Base-by-base conservation (phyloP, 2,113 vertebrate genomes). In the Montifringilla adamsi region DNA sequence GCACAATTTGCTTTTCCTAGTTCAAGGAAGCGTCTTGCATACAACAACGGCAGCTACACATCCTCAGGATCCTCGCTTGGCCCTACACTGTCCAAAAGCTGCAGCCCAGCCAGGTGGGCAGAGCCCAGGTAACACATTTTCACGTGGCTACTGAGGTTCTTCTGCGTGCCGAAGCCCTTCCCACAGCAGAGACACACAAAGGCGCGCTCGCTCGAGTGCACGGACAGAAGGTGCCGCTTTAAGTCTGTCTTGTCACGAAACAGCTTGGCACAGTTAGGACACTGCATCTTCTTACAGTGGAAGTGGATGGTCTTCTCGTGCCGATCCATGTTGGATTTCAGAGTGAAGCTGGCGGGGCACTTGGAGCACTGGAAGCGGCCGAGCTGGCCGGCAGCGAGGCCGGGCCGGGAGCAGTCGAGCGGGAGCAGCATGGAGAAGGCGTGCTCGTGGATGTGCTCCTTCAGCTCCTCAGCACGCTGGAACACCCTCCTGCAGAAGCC, bases 301-400 rank as follows among this genome's bases (percentile, higher is more conserved):
- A 94, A 98, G 94, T 98, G 98, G 94, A 98, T 93, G 86, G 98
- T 98, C 97, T 99, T 98, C 75, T 98, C 96, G 1, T 98, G 98
- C 17, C 97, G 98, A 49, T 99, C 98, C 20, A 98, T 97, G 23
- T 98, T 99, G 73, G 98, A 99, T 87, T 98, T 98, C 85, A 98
- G 97, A 1, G 98, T 98, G 97, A 98, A 98, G 97, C 98, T 98
- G 33, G 98, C 97, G 0, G 98, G 98, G 66, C 98, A 98, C 35
- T 97, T 97, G 59, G 98, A 97, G 96, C 98, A 98, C 74, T 96
- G 97, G 97, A 98, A 99, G 94, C 98, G 98, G 5, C 95, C 64
- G 2, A 98, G 92, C 26, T 63, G 70, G 6, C 69, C 66, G 2
- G 92, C 64, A 8, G 95, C 28, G 4, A 80, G 67, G 52, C 44